phyloP scores from a whole-genome alignment of 2,888 invertebrate genomes.

The Oscheius sp. region DNA sequence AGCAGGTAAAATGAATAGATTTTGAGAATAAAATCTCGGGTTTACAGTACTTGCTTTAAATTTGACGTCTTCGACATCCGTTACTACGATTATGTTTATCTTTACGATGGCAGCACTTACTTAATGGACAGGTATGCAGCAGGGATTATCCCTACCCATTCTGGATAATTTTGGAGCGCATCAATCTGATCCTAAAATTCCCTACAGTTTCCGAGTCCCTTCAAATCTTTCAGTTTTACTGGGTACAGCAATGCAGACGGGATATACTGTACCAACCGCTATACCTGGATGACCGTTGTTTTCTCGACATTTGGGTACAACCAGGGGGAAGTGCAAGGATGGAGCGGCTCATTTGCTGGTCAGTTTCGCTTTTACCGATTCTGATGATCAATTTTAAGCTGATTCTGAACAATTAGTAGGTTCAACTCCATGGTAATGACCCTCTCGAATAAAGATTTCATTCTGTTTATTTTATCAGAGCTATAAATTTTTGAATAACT shows the following conservation, averaged over 20 bases:
- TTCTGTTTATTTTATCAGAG: too few relatives aligned
- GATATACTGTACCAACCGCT: not conserved
- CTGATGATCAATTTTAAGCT: too few relatives aligned
- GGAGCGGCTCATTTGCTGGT: not conserved
- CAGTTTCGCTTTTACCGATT: too few relatives aligned
- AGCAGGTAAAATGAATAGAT: too few relatives aligned
- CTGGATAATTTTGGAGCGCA: too few relatives aligned
- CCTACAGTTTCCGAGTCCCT: too few relatives aligned
- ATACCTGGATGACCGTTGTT: not conserved
- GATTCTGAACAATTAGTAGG: too few relatives aligned
- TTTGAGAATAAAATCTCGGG: not conserved
- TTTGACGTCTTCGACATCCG: slow-evolving; percentile 1
- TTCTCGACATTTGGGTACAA: not conserved
- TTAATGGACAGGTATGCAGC: not conserved
- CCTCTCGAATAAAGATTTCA: too few relatives aligned
- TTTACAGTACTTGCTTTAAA: not conserved
- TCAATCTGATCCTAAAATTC: too few relatives aligned
- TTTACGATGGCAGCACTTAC: slow-evolving; percentile 10
- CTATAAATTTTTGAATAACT: too few relatives aligned
- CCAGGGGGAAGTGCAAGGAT: not conserved
- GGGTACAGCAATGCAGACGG: not conserved
- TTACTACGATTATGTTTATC: not conserved
- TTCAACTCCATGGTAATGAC: too few relatives aligned
- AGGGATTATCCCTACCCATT: too few relatives aligned
- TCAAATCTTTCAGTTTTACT: not conserved